phyloP scores from a whole-genome alignment of 2,113 vertebrate species.

The Grammomys surdaster region DNA sequence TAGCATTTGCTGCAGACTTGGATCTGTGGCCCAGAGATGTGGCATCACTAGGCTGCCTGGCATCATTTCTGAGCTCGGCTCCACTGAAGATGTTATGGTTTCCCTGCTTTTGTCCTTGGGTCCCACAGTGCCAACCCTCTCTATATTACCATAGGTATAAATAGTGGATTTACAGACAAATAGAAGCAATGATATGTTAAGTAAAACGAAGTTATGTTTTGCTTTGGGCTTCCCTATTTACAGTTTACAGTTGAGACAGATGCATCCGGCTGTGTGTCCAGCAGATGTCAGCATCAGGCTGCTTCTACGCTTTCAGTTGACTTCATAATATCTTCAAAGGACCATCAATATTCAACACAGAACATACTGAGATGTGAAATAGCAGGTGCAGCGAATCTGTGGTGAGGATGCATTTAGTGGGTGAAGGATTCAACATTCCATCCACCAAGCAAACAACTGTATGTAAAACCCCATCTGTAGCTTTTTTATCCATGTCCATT shows the following conservation, averaged over 20 bases:
- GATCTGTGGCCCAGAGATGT: not conserved
- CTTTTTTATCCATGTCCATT: slow-evolving; percentile 81
- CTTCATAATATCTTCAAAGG: slow-evolving; percentile 59
- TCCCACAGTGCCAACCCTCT: not conserved
- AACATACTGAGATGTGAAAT: slow-evolving; percentile 83
- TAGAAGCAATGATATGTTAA: not conserved
- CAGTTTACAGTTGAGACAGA: not conserved
- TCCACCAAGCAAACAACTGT: slow-evolving; percentile 82
- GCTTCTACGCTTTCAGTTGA: slow-evolving; percentile 9
- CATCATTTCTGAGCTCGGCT: not conserved
- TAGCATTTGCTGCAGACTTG: not conserved
- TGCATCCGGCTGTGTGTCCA: slow-evolving; percentile 38
- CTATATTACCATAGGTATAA: not conserved
- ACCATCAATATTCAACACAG: slow-evolving; percentile 85
- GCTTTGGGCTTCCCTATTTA: not conserved
- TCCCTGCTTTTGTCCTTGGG: not conserved
- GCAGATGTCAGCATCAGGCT: slow-evolving; percentile 79
- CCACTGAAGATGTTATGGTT: not conserved
- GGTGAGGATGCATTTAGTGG: slow-evolving; percentile 80
- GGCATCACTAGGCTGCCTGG: not conserved
- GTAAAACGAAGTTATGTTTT: not conserved
- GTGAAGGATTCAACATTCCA: slow-evolving; percentile 83
- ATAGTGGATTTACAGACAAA: not conserved
- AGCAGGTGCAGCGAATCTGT: slow-evolving; percentile 86
- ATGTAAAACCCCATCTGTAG: slow-evolving; percentile 87